Percentiles rank a stretch among this genome's conserved stretches.
Conservation (phyloP, 2,797 vertebrate genomes). For the Neosilurus hyrtlii region DNA sequence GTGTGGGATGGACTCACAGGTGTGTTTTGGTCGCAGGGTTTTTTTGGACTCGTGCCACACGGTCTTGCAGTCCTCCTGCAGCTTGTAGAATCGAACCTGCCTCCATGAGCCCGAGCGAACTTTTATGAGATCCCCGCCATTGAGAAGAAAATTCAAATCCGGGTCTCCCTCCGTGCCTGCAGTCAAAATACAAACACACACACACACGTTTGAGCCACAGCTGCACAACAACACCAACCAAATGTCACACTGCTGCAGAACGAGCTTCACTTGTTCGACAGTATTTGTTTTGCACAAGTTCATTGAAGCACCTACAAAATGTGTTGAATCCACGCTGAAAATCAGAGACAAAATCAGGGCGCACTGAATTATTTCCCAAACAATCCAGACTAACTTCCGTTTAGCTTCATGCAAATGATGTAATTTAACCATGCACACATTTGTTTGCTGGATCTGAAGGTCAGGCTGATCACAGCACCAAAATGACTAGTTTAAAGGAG, state of each 20-base stretch:
- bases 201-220: neutral
- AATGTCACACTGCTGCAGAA: neutral
- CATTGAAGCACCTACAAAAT: neutral
- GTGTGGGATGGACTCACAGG: conserved; percentile 83
- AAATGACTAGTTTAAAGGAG: neutral
- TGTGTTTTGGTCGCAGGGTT: conserved; percentile 75
- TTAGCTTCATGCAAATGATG: neutral
- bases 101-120: conserved; percentile 89
- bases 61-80: conserved; percentile 94
- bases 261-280: neutral
- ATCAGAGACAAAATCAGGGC: neutral
- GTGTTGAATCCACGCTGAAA: neutral
- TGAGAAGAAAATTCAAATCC: conserved; percentile 85
- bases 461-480: neutral
- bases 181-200: neutral
- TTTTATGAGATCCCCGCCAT: conserved; percentile 86
- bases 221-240: neutral
- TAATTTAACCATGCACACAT: neutral
- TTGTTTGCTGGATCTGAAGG: conserved; percentile 17
- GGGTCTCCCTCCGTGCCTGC: conserved; percentile 84
- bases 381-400: neutral
- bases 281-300: neutral
- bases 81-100: conserved; percentile 82
- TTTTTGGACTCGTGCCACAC: conserved; percentile 92
- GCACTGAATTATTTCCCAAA: neutral